Evolutionary conservation across 2,888 invertebrate species (phyloP), one percentile per base, ranked within the genome.

Genomic region (Dyspetes luteomarginatus): DNA sequence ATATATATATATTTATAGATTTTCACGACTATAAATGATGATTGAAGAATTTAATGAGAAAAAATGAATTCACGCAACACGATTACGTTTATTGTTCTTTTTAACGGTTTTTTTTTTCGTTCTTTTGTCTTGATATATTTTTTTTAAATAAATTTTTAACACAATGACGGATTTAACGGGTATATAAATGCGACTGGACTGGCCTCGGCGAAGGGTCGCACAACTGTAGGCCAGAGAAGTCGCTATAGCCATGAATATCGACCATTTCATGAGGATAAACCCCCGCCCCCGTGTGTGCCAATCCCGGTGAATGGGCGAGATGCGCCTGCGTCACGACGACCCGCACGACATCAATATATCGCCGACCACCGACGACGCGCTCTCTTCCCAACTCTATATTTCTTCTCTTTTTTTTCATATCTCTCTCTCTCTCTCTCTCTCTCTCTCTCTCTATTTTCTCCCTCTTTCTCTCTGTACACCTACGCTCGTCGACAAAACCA

Each of bases 211-310:
- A 89, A 87, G 90, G 86, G 89, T 90, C 89, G 89, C 89, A 88
- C 89, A 89, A 90, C 90, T 87, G 87, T 90, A 84, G 85, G 83
- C 80, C 76, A 81, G 68, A 81, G 76, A 56, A 83, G 84, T 85
- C 87, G 83, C 88, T 90, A 90, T 89, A 90, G 88, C 86, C 89
- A 88, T 68, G 86, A 89, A 90, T 91, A 91, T 91, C 91, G 91
- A 91, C 90, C 90, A 89, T 90, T 89, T 89, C 88, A 84, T 36
- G 17, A 50, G 60, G 75, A 76, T 71, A 82, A 88, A 89, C 89
- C 89, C 90, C 90, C 89, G 88, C 90, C 90, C 17, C 88, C 41
- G 26, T 48, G 48, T 50, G 87, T 88, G 83, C 85, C 84, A 82
- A 84, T 83, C 83, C 78, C 81, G 78, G 81, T 79, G 82, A 82